phyloP scores from a whole-genome alignment of 2,113 vertebrate genomes.

The Pongo abelii region DNA sequence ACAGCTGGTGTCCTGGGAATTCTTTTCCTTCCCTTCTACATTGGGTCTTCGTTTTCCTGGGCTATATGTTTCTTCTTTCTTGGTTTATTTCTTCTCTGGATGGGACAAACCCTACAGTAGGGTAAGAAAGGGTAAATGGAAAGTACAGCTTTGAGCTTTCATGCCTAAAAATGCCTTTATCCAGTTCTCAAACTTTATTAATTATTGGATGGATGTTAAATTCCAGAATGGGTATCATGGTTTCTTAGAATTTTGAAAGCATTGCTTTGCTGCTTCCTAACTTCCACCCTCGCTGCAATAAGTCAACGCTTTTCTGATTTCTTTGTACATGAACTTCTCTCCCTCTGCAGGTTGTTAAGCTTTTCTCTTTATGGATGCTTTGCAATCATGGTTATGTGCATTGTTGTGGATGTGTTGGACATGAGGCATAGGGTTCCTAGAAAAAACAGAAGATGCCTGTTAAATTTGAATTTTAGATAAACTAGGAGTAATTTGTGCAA shows the following conservation, averaged over 20 bases:
- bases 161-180: not conserved
- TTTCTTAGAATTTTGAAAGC: not conserved
- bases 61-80: not conserved
- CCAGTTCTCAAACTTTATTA: not conserved
- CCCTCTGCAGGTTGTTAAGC: no score
- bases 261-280: not conserved
- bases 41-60: not conserved
- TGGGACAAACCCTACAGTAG: not conserved
- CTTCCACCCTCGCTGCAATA: not conserved
- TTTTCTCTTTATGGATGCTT: not conserved
- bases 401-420: not conserved
- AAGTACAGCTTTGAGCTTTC: not conserved
- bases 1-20: no score
- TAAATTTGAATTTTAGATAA: not conserved
- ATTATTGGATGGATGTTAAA: not conserved
- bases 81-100: not conserved
- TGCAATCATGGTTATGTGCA: not conserved
- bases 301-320: not conserved
- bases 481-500: not conserved
- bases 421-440: not conserved
- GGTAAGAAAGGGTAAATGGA: not conserved
- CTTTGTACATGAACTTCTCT: not conserved
- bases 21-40: not conserved
- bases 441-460: not conserved
- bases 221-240: not conserved